Evolutionary conservation across 2,888 invertebrate genomes (phyloP), one percentile per base, ranked within the genome.

Genomic region (Thera obeliscata): DNA sequence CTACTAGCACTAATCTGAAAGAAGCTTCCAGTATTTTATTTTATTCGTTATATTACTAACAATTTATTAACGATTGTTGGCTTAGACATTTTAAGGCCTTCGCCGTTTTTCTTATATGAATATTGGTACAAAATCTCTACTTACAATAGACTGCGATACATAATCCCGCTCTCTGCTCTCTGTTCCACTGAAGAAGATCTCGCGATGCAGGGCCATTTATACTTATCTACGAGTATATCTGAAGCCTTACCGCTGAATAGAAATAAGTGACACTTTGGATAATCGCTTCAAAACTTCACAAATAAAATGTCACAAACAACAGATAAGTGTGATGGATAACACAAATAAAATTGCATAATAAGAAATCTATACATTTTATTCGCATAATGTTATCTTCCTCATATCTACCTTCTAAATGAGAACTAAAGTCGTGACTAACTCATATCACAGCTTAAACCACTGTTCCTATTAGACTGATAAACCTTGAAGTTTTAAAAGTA

Each of bases 1-100:
- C 67, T 6, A 52, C 2, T 1, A 64, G 11, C n/a, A 64, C 6
- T 73, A 64, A 55, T 41, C 68, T 68, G 49, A 11, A 12, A 55
- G 46, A 2, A 8, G 6, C 2, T 46, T 5, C 38, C 46, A 46
- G 7, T 22, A 22, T 22, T 22, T 22, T 22, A 22, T 22, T 22
- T 22, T 8, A 46, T 46, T 22, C 22, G 22, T 22, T 22, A 22
- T 22, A 22, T 22, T 22, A 22, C 22, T 22, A 22, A 22, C 22
- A 22, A 22, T 22, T 22, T 22, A 22, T 22, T 22, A 22, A 22
- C 22, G 0, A 22, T 22, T 22, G 22, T 22, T 22, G 22, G 22
- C 22, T 22, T 22, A 22, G 22, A 22, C 22, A 22, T 22, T 22
- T 22, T 22, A 22, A 22, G 22, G 22, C 22, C 22, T 22, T 22